Evolutionary conservation across 2,797 vertebrate species (phyloP), one percentile per base, ranked within the genome.

Genomic region (Chaetodon trifasciatus): DNA sequence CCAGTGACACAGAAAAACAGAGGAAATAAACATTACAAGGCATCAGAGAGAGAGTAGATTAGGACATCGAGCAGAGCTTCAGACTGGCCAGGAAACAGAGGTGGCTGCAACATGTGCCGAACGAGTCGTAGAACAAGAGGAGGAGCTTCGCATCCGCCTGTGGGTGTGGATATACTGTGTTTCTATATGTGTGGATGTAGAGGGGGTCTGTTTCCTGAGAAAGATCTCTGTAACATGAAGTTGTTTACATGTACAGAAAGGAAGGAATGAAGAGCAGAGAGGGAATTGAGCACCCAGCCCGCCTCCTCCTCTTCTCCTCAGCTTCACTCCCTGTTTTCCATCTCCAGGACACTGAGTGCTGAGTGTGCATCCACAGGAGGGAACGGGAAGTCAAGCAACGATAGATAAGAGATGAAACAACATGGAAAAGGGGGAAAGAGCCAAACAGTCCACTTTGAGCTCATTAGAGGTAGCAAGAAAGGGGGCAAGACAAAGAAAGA

Each of bases 71-170:
- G 56, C 47, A 58, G 47, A 46, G 70, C 5, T 53, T 53, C 61
- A 65, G 40, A 62, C 37, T 10, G 12, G 21, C 63, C 63, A 81
- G 76, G 63, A 85, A 81, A 65, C 52, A 57, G 69, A 56, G 68
- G 61, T 39, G 64, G 50, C 63, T 78, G 15, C 39, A 64, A 77
- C 86, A 93, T 46, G 72, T 86, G 87, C 74, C 35, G 0, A 24
- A 0, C 24, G 35, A 75, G 42, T 4, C 9, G 6, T 49, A 65
- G 72, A 75, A 85, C 79, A 86, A 56, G 80, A 85, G 83, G 90
- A 71, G 87, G 90, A 74, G 85, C 81, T 73, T 80, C 32, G 10
- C 10, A 68, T 32, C 16, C 35, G 64, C 17, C n/a, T 67, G 62
- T 66, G 71, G 56, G 63, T 50, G 81, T 84, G 57, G 23, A 21